Evolutionary conservation across 1,140 invertebrate species (phyloP).

Genomic region (Oedothorax gibbosus): DNA sequence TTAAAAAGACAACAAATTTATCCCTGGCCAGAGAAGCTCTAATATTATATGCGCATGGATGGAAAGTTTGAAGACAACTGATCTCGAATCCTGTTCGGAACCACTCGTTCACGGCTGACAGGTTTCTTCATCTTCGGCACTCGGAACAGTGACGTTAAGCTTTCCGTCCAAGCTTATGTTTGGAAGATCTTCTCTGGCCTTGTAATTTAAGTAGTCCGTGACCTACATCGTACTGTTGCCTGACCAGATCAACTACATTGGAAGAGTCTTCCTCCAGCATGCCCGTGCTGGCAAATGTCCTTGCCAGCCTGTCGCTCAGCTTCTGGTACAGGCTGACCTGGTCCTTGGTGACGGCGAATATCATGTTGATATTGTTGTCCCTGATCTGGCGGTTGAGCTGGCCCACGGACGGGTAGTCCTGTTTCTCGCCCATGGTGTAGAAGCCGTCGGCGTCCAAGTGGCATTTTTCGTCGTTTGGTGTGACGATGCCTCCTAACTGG

Average conservation of each 20-base stretch:
- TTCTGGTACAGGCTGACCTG: conserved; percentile 86
- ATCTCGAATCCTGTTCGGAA: too few relatives aligned
- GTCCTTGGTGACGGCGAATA: conserved; percentile 95
- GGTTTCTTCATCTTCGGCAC: too few relatives aligned
- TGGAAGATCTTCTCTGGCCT: too few relatives aligned
- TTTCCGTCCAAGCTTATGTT: too few relatives aligned
- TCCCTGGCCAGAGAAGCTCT: too few relatives aligned
- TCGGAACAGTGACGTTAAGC: too few relatives aligned
- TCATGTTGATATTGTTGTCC: conserved; percentile 94
- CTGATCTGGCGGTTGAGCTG: conserved; percentile 88
- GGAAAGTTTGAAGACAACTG: too few relatives aligned
- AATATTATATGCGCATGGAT: too few relatives aligned
- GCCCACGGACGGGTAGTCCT: conserved; percentile 98
- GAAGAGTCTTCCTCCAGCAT: conserved; percentile 87
- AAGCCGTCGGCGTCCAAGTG: conserved; percentile 78
- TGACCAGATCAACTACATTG: conserved; percentile 92
- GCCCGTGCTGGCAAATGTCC: conserved; percentile 78
- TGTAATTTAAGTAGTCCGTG: too few relatives aligned
- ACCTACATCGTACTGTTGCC: conserved; percentile 88
- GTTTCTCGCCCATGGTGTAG: conserved; percentile 80
- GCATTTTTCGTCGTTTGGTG: conserved; percentile 92
- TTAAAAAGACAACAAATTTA: too few relatives aligned
- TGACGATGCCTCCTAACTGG: conserved; percentile 89
- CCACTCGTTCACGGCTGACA: too few relatives aligned
- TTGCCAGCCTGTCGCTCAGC: conserved; percentile 81